Conservation (phyloP, 2,113 vertebrate genomes). For the Dasypus novemcinctus region DNA sequence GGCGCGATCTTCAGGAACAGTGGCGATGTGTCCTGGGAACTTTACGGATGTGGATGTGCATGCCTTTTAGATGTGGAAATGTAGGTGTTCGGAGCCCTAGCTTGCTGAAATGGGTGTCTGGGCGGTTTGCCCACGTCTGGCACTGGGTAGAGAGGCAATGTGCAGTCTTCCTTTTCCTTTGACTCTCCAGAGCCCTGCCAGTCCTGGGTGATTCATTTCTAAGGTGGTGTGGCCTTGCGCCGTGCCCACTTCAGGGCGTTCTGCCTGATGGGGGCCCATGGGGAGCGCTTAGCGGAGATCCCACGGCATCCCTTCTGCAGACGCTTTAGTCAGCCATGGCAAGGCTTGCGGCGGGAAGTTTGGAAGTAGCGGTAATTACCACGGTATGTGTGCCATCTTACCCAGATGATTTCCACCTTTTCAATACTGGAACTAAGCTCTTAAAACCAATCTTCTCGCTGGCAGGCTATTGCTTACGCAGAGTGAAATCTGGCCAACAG, state of each 20-base stretch:
- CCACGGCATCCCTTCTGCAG: neutral
- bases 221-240: accelerated
- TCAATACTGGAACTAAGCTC: neutral
- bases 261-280: no score
- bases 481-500: neutral
- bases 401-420: neutral
- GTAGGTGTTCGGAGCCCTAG: neutral
- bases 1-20: neutral
- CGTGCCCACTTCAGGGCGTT: neutral
- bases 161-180: neutral
- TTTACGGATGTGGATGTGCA: accelerated
- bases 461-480: neutral
- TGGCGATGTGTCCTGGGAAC: no score
- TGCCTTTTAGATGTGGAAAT: neutral
- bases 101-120: no score
- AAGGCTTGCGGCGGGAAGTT: accelerated
- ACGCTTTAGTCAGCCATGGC: no score
- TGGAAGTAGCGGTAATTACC: neutral
- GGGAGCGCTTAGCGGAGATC: accelerated
- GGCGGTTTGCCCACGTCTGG: accelerated
- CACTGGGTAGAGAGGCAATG: neutral
- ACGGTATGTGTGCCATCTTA: neutral
- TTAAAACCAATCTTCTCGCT: neutral
- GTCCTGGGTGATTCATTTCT: neutral
- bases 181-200: neutral